Evolutionary conservation across 1,140 invertebrate species (phyloP).

Genomic region (Magallana angulata): DNA sequence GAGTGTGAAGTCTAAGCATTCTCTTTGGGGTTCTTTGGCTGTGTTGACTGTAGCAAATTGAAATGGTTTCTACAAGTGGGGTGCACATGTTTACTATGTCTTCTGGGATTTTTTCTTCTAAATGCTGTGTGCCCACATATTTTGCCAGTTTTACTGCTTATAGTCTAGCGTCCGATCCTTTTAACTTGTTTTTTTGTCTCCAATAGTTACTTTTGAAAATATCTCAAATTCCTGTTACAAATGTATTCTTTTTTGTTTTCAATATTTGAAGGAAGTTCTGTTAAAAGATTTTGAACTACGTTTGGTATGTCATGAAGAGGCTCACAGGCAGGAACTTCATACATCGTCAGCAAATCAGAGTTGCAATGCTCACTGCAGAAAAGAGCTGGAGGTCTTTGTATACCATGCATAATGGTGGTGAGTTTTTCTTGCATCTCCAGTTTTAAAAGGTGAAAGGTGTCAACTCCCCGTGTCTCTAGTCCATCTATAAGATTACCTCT

Average conservation of each 20-base stretch:
- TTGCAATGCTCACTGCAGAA: neutral
- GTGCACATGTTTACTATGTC: too few relatives aligned
- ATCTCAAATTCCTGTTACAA: neutral
- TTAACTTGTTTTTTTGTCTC: constrained; percentile 39
- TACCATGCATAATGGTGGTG: constrained; percentile 2
- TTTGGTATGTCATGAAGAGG: constrained; percentile 42
- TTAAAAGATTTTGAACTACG: constrained; percentile 20
- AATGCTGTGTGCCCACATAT: too few relatives aligned
- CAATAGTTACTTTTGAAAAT: constrained; percentile 24
- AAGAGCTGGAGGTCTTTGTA: constrained; percentile 37
- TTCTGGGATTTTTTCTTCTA: too few relatives aligned
- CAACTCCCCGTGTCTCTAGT: neutral
- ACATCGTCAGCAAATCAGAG: neutral
- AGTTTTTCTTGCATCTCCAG: constrained; percentile 15
- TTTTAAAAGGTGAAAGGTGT: neutral
- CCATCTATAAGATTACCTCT: constrained; percentile 9
- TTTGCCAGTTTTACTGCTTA: constrained; percentile 2
- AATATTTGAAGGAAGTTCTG: constrained; percentile 32
- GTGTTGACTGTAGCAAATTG: constrained; percentile 34
- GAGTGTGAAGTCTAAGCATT: constrained; percentile 31
- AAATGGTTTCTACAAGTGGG: constrained; percentile 35
- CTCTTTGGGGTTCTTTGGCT: constrained; percentile 16
- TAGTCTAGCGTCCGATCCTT: constrained; percentile 26
- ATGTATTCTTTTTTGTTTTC: neutral
- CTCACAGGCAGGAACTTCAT: constrained; percentile 32